Evolutionary conservation across 1,140 invertebrate species (phyloP).

Genomic region (Procambarus virginalis): DNA sequence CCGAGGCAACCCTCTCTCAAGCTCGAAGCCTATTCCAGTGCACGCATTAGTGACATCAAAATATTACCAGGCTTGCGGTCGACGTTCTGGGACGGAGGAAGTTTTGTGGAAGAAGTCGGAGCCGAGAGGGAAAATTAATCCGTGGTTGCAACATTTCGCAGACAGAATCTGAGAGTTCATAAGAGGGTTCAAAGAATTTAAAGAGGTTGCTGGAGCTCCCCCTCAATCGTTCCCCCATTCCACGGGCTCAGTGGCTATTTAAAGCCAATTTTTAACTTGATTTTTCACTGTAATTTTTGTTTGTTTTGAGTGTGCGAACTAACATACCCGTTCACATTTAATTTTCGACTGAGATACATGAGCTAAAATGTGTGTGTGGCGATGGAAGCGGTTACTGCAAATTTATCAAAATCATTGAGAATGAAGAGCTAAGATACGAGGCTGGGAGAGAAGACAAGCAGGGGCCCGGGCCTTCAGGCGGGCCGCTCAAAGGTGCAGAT

Average conservation of each 20-base stretch:
- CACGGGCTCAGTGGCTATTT: background rate
- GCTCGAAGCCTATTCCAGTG: background rate
- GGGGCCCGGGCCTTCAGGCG: constrained; percentile 2
- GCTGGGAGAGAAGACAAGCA: constrained; percentile 11
- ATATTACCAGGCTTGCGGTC: background rate
- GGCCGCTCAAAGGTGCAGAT: constrained; percentile 60
- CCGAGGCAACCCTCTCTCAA: background rate
- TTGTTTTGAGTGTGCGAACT: background rate
- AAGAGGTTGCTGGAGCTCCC: background rate
- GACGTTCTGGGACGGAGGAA: background rate
- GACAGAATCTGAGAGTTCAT: background rate
- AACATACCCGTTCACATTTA: background rate
- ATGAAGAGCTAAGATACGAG: background rate
- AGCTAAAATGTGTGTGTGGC: background rate
- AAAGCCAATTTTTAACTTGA: background rate
- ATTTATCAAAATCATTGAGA: background rate
- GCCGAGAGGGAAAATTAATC: constrained; percentile 2
- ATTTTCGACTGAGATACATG: background rate
- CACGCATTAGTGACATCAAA: background rate
- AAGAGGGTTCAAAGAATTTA: background rate
- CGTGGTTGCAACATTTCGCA: background rate
- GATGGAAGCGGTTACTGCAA: background rate
- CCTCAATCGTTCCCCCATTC: no score
- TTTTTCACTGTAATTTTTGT: background rate
- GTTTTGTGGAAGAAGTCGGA: background rate